phyloP scores from a whole-genome alignment of 1,140 invertebrate species.

The Bombus ignitus region DNA sequence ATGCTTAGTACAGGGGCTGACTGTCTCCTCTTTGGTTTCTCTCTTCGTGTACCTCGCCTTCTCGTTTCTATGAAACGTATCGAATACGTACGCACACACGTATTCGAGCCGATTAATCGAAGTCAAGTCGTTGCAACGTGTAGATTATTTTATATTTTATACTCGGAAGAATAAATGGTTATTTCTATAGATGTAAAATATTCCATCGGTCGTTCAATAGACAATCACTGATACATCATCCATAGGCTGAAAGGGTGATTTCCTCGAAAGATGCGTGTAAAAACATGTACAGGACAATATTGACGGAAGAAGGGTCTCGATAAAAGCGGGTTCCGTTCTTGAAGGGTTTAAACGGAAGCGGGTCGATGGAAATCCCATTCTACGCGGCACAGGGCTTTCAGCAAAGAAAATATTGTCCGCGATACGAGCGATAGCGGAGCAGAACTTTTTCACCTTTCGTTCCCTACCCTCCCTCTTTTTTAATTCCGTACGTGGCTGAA shows the following conservation, averaged over 20 bases:
- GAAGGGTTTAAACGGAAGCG: constrained; percentile 63
- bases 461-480: constrained; percentile 33
- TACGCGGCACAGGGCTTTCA: constrained; percentile 63
- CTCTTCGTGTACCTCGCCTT: not conserved
- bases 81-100: not conserved
- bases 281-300: constrained; percentile 38
- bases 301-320: constrained; percentile 46
- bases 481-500: constrained; percentile 62
- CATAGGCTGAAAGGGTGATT: not conserved
- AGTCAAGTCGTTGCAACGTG: constrained; percentile 15
- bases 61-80: constrained; percentile 43
- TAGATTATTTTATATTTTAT: not conserved
- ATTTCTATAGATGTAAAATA: not conserved
- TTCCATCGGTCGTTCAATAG: not conserved
- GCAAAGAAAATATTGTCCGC: constrained; percentile 70
- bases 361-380: constrained; percentile 68
- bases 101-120: constrained; percentile 53
- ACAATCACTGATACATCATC: not conserved
- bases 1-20: constrained; percentile 58
- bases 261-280: constrained; percentile 17
- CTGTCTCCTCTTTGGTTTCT: constrained; percentile 12
- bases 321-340: constrained; percentile 66
- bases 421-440: constrained; percentile 59
- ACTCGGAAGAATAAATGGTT: not conserved
- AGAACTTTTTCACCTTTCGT: constrained; percentile 63